These are phyloP conservation scores for Meiosimyza platycephala DNA, from an alignment of 2,888 invertebrate species.

Conservation along the genomic window DNA sequence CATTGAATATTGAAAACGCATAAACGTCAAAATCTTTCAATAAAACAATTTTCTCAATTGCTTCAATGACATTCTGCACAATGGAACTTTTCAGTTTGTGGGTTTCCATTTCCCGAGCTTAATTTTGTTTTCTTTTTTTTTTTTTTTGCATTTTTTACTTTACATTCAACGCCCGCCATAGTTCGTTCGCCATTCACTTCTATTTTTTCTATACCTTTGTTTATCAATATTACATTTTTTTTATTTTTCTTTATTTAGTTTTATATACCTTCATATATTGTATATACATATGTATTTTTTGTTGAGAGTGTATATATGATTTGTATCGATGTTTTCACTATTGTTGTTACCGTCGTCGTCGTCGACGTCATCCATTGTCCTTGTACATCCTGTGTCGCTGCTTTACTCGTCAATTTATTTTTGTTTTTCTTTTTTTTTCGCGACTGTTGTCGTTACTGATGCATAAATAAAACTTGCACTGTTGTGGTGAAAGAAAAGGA, in stretches of 20 bases:
- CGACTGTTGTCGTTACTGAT: slow-evolving; percentile 51
- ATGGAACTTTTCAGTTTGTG: slow-evolving; percentile 26
- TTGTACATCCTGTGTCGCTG: background rate
- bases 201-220: slow-evolving; percentile 14
- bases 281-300: slow-evolving; percentile 35
- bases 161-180: background rate
- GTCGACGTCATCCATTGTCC: slow-evolving; percentile 12
- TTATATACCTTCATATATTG: slow-evolving; percentile 29
- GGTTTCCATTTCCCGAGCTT: slow-evolving; percentile 5
- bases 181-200: background rate
- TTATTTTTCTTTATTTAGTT: background rate
- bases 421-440: background rate
- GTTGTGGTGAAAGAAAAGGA: background rate
- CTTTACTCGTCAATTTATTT: background rate
- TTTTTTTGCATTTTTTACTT: too few relatives aligned
- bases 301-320: slow-evolving; percentile 38
- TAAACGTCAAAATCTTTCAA: slow-evolving; percentile 56
- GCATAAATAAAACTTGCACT: slow-evolving; percentile 57
- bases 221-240: background rate
- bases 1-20: slow-evolving; percentile 36
- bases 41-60: slow-evolving; percentile 62
- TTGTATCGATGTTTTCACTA: slow-evolving; percentile 33
- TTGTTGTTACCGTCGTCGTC: slow-evolving; percentile 37
- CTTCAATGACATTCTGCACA: slow-evolving; percentile 53
- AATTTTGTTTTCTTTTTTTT: too few relatives aligned